These are phyloP conservation scores for Tachina fera DNA, from an alignment of 2,888 invertebrate genomes.

Conservation along the genomic window DNA sequence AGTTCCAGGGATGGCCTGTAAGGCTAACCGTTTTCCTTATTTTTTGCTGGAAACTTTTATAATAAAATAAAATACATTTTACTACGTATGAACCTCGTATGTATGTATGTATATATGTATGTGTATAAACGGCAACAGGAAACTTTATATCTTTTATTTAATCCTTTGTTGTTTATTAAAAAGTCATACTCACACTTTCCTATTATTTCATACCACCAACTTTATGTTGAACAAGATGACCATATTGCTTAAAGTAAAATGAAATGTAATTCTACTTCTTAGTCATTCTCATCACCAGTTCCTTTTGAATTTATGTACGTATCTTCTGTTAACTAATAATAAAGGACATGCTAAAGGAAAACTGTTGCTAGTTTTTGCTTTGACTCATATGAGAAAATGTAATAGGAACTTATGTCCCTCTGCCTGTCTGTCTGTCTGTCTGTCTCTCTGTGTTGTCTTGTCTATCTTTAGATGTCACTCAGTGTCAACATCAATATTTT, in stretches of 20 bases:
- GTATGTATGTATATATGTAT: background rate
- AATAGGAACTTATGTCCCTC: constrained; percentile 27
- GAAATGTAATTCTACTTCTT: background rate
- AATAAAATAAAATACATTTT: too few relatives aligned
- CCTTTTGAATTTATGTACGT: background rate
- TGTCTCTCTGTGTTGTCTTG: background rate
- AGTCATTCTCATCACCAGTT: background rate
- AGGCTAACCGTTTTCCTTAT: background rate
- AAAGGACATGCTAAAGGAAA: constrained; percentile 1
- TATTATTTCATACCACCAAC: background rate
- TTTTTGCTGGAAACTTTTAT: background rate
- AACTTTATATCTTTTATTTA: constrained; percentile 42
- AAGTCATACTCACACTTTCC: constrained; percentile 37
- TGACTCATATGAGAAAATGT: background rate
- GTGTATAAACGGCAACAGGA: constrained; percentile 45
- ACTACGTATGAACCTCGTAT: too few relatives aligned
- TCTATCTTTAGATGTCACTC: constrained; percentile 47
- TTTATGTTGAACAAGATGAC: constrained; percentile 29
- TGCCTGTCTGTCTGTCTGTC: background rate
- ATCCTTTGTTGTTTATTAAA: constrained; percentile 58
- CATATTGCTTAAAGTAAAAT: constrained; percentile 30
- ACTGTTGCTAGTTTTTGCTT: constrained; percentile 21
- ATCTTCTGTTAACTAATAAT: background rate
- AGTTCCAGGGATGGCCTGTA: too few relatives aligned
- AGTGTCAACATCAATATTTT: constrained; percentile 61